Conservation (phyloP, 37 sponge, comb jelly and placozoan species). For the Oopsacas minuta region DNA sequence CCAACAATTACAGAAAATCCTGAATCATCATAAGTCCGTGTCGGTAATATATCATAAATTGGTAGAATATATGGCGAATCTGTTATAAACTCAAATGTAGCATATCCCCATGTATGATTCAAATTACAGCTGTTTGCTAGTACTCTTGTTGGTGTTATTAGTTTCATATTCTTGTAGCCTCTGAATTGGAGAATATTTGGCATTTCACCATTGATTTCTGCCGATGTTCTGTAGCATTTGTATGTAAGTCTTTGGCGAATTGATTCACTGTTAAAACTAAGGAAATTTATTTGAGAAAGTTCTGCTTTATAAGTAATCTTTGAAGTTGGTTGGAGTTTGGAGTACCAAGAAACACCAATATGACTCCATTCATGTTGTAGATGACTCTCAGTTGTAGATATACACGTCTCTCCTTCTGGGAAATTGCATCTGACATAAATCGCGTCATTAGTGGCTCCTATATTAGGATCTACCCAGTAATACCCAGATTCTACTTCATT, state of each 20-base stretch:
- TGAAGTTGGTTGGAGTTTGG: not conserved
- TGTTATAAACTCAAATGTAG: not conserved
- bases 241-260: not conserved
- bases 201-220: not conserved
- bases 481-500: not conserved
- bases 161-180: not conserved
- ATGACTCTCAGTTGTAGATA: not conserved
- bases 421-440: not conserved
- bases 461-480: not conserved
- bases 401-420: not conserved
- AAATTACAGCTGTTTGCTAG: not conserved
- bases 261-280: not conserved
- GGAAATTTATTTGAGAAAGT: not conserved
- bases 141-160: not conserved
- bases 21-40: not conserved
- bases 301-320: not conserved
- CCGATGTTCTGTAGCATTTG: constrained; percentile 1
- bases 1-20: not conserved
- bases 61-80: not conserved
- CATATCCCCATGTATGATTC: not conserved
- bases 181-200: not conserved
- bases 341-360: not conserved
- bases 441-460: not conserved
- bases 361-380: not conserved
- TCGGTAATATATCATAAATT: not conserved